These are phyloP conservation scores for Amphimallon solstitiale DNA, from an alignment of 2,888 invertebrate genomes.

Conservation along the genomic window DNA sequence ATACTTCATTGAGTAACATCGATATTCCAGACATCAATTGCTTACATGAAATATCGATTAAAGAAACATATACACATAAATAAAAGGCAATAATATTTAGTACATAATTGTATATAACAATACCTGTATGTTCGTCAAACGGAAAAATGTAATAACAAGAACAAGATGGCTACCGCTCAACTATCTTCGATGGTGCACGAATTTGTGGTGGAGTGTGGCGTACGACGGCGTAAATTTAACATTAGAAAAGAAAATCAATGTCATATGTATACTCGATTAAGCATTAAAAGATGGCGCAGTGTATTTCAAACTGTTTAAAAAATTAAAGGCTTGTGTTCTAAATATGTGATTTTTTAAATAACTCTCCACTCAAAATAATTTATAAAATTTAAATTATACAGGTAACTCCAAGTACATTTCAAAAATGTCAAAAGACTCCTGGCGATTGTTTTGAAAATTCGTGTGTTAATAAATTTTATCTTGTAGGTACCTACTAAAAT, in stretches of 20 bases:
- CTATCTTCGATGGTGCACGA: constrained; percentile 22
- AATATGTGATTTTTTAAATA: too few relatives aligned
- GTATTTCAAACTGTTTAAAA: too few relatives aligned
- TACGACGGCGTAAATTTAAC: constrained; percentile 8
- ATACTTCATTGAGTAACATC: constrained; percentile 24
- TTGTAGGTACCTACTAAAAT: too few relatives aligned
- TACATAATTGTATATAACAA: constrained; percentile 23
- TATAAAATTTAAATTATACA: too few relatives aligned
- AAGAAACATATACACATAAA: constrained; percentile 23
- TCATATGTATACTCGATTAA: not conserved
- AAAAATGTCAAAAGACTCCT: too few relatives aligned
- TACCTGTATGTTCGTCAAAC: constrained; percentile 29
- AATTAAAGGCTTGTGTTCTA: too few relatives aligned
- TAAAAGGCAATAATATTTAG: constrained; percentile 19
- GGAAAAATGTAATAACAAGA: constrained; percentile 40
- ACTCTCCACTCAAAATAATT: too few relatives aligned
- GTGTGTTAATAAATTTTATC: too few relatives aligned
- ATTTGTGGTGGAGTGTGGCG: too few relatives aligned
- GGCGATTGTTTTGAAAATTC: too few relatives aligned
- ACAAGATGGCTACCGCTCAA: constrained; percentile 47
- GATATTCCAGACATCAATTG: constrained; percentile 20
- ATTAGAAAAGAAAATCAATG: constrained; percentile 35
- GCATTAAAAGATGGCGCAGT: not conserved
- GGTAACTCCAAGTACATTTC: too few relatives aligned
- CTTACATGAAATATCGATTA: constrained; percentile 29